phyloP scores from a whole-genome alignment of 2,113 vertebrate genomes.

The Anolis sagrei region DNA sequence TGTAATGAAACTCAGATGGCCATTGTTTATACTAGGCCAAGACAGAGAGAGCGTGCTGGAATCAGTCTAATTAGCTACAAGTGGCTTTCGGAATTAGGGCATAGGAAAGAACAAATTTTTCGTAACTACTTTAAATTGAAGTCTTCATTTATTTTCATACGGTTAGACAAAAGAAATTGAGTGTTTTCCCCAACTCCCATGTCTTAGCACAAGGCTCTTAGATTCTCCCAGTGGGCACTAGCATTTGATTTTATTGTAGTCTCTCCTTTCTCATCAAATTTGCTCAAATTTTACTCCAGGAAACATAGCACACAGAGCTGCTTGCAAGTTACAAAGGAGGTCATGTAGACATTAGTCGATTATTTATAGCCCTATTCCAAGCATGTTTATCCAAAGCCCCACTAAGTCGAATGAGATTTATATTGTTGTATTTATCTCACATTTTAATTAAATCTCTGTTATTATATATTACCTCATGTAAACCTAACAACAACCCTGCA shows the following conservation, averaged over 20 bases:
- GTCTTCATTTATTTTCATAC: slow-evolving; percentile 81
- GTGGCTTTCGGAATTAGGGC: slow-evolving; percentile 74
- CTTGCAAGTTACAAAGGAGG: neutral
- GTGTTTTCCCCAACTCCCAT: slow-evolving; percentile 64
- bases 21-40: slow-evolving; percentile 82
- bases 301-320: rapidly evolving
- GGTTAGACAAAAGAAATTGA: slow-evolving; percentile 74
- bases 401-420: neutral
- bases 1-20: slow-evolving; percentile 92
- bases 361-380: neutral
- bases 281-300: neutral
- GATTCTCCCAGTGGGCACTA: slow-evolving; percentile 11
- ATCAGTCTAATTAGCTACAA: slow-evolving; percentile 79
- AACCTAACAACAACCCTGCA: neutral
- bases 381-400: neutral
- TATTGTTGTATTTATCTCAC: neutral
- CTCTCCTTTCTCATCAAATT: neutral
- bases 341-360: neutral
- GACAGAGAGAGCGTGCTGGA: slow-evolving; percentile 67
- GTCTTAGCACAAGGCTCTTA: neutral
- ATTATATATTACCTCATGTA: too few relatives aligned
- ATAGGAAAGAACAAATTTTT: slow-evolving; percentile 84
- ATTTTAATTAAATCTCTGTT: neutral
- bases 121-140: slow-evolving; percentile 80
- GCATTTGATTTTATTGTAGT: slow-evolving; percentile 8